Evolutionary conservation across 2,113 vertebrate genomes (phyloP).

Genomic region (Stegostoma tigrinum): DNA sequence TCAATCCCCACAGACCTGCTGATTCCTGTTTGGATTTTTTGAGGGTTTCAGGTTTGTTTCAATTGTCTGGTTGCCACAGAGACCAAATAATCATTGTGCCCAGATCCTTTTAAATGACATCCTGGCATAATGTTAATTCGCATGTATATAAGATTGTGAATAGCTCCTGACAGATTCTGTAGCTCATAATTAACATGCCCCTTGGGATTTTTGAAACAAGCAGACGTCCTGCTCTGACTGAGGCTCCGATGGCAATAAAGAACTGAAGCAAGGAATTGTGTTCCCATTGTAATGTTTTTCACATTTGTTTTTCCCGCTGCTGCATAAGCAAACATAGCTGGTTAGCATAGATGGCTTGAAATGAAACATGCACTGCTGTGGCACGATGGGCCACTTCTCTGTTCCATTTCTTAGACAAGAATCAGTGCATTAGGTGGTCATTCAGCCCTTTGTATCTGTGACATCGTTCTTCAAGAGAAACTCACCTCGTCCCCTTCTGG

Average conservation of each 20-base stretch:
- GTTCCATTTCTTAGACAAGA: not conserved
- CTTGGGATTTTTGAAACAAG: too few species aligned
- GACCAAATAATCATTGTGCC: conserved; percentile 9
- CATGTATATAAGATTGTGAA: not conserved
- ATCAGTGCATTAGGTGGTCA: not conserved
- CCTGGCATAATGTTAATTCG: not conserved
- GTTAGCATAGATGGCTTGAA: not conserved
- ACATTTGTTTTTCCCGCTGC: not conserved
- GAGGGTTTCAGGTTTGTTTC: not conserved
- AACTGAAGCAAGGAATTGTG: not conserved
- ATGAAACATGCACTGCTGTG: not conserved
- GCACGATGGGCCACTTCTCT: not conserved
- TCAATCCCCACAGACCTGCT: not conserved
- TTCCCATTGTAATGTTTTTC: not conserved
- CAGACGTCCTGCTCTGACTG: not conserved
- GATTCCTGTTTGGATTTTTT: not conserved
- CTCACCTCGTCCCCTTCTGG: not conserved
- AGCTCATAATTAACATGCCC: not conserved
- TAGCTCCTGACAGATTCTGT: not conserved
- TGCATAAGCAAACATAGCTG: not conserved
- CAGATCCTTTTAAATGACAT: not conserved
- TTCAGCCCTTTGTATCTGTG: not conserved
- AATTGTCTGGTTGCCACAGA: conserved; percentile 27
- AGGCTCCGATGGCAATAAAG: not conserved
- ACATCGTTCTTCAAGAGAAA: not conserved